Percentiles rank a stretch among this genome's conserved stretches.
Evolutionary conservation across 2,113 vertebrate species (phyloP).

Genomic region (Hyaena hyaena): DNA sequence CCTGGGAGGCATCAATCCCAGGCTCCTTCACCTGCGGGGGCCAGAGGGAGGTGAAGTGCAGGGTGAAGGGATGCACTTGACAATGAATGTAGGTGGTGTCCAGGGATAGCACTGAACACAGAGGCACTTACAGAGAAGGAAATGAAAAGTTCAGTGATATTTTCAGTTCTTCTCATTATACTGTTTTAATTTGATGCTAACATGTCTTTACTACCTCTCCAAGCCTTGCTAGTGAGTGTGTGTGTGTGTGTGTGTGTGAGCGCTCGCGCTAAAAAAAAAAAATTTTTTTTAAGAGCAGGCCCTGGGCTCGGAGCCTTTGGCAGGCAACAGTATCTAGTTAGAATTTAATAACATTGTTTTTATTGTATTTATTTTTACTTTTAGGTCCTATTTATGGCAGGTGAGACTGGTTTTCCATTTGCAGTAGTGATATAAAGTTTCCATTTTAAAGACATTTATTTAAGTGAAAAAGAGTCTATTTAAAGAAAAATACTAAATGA

Average conservation of each 20-base stretch:
- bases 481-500: conserved; percentile 71
- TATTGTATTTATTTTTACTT: conserved; percentile 83
- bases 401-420: conserved; percentile 81
- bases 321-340: conserved; percentile 80
- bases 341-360: conserved; percentile 81
- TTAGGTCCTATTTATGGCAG: conserved; percentile 82
- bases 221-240: neutral
- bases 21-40: neutral
- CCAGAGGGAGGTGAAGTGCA: neutral
- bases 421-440: conserved; percentile 78
- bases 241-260: too few species aligned
- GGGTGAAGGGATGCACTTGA: neutral
- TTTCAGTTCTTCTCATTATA: conserved; percentile 20
- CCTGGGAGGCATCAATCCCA: too few species aligned
- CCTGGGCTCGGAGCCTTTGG: conserved; percentile 81
- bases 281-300: conserved; percentile 63
- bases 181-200: conserved; percentile 26
- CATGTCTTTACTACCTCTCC: conserved; percentile 24
- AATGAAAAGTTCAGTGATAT: neutral
- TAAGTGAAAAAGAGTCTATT: conserved; percentile 78
- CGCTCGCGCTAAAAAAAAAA: neutral
- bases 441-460: conserved; percentile 78
- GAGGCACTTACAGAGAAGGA: neutral
- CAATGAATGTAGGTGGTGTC: rapidly evolving
- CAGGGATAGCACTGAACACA: neutral